Evolutionary conservation across 2,113 vertebrate species (phyloP), one percentile per base, ranked within the genome.

Genomic region (Rana temporaria): DNA sequence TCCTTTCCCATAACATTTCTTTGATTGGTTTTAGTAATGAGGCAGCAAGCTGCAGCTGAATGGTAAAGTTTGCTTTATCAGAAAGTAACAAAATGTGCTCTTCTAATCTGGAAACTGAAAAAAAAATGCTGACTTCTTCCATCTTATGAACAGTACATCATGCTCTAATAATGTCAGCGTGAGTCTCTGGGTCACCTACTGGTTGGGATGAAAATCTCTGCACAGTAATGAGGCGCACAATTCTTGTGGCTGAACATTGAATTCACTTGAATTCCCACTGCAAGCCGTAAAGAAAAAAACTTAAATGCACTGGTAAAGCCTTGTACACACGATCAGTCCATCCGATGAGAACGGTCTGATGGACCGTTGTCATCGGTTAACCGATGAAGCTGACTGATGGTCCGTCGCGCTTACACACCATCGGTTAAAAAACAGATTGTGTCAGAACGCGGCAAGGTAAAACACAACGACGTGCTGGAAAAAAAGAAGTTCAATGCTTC

Each of bases 131-230:
- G 63, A 66, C 22, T 66, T 55, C 20, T 20, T 8, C 42, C 24
- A 74, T 64, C 30, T 74, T 57, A 59, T 59, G 17, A 38, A 60
- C 30, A n/a, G 32, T 48, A 60, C 72, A 62, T 66, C 63, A 78
- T 30, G 34, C 60, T 53, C 75, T 38, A 66, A 52, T 63, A 77
- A 62, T 76, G 72, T 76, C 73, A 76, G 30, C 38, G 62, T 22
- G 60, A 30, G 38, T 38, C 75, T 65, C 60, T 64, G 75, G 73
- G 75, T 78, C 60, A 78, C 34, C 48, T 64, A 78, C 72, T 60
- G 72, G 72, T 75, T 18, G 57, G 72, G 38, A 42, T 16, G 59
- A 12, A 60, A 24, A 62, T 62, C 9, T 62, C 26, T 24, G 72
- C 56, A 22, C 17, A 18, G 71, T 74, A 74, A 62, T 75, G n/a